These are phyloP conservation scores for Thecophora atra DNA, from an alignment of 2,888 invertebrate genomes.

Conservation along the genomic window DNA sequence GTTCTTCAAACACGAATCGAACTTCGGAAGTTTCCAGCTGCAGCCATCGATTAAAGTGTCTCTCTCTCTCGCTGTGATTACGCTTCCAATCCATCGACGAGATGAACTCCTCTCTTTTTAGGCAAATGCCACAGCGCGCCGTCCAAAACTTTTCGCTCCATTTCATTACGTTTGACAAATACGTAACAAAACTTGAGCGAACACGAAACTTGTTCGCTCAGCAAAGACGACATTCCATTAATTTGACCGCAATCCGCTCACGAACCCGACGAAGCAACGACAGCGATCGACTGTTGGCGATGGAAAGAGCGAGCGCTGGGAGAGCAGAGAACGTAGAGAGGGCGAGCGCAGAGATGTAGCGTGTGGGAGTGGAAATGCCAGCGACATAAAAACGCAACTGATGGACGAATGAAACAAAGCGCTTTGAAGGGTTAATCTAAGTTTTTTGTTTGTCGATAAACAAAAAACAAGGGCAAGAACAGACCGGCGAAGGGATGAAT, in stretches of 20 bases:
- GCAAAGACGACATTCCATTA: slow-evolving; percentile 15
- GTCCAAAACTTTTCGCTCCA: slow-evolving; percentile 6
- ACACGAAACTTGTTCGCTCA: neutral
- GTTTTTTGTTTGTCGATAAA: no score
- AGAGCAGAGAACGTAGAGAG: no score
- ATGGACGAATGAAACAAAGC: no score
- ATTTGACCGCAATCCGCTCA: slow-evolving; percentile 8
- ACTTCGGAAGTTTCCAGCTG: slow-evolving; percentile 7
- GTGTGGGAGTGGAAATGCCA: no score
- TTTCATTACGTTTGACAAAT: slow-evolving; percentile 22
- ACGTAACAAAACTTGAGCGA: slow-evolving; percentile 8
- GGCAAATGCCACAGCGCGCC: neutral
- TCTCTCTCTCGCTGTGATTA: neutral
- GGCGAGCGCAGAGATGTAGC: no score
- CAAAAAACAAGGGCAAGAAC: no score
- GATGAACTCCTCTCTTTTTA: neutral
- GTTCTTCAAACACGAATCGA: slow-evolving; percentile 12
- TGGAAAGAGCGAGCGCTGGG: no score
- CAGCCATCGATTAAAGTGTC: neutral
- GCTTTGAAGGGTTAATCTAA: no score
- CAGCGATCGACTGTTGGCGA: no score
- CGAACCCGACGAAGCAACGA: neutral
- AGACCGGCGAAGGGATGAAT: no score
- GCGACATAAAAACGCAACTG: no score
- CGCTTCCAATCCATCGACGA: neutral